Percentiles rank a stretch among this genome's conserved stretches.
phyloP scores from a whole-genome alignment of 2,797 vertebrate genomes.

The Petrocephalus schoutedeni region DNA sequence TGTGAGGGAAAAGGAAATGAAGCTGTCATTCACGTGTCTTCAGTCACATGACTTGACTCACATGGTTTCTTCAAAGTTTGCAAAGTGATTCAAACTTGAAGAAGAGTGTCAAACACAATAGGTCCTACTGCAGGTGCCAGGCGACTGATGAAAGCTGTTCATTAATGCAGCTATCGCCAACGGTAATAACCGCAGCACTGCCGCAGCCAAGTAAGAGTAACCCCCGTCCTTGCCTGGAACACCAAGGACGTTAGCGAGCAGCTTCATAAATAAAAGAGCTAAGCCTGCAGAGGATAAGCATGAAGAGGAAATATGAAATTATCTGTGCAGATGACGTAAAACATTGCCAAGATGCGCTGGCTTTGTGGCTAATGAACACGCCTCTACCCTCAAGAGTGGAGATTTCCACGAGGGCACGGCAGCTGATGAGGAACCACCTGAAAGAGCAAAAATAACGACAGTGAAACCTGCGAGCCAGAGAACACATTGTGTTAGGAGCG shows the following conservation, averaged over 20 bases:
- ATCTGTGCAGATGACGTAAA: background rate
- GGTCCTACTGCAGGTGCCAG: background rate
- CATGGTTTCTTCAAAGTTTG: background rate
- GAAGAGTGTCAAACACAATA: background rate
- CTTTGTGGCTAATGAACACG: background rate
- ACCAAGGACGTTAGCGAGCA: background rate
- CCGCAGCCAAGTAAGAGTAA: background rate
- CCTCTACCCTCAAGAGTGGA: background rate
- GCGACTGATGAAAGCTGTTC: background rate
- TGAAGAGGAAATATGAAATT: constrained; percentile 9
- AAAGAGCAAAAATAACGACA: background rate
- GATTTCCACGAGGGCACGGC: background rate
- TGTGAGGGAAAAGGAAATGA: background rate
- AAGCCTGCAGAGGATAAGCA: background rate
- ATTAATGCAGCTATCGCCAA: background rate
- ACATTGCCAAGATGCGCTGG: background rate
- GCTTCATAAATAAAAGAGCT: background rate
- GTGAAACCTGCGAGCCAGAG: background rate
- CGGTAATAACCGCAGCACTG: background rate
- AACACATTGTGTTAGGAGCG: background rate
- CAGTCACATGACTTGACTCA: background rate
- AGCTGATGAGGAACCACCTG: background rate
- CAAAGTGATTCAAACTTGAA: background rate
- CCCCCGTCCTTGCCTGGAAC: background rate
- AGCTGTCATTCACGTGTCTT: background rate